Evolutionary conservation across 53 echinoderm and acorn worm genomes (phyloP), one percentile per base, ranked within the genome.

Genomic region (Crossaster papposus): DNA sequence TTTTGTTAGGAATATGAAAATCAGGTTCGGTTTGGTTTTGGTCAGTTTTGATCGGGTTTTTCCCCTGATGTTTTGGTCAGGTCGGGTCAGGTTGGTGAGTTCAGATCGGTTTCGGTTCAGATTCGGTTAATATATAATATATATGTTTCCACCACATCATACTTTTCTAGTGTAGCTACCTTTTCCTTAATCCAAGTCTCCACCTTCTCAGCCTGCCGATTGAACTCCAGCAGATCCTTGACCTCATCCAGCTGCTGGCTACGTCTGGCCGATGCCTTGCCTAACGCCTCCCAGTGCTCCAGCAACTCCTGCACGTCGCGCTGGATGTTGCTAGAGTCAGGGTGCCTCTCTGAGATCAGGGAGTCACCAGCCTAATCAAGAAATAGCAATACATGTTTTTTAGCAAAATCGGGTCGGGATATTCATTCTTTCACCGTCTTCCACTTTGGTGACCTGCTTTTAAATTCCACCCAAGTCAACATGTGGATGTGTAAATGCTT

Each of bases 141-240:
- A n/a, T n/a, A n/a, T n/a, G n/a, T n/a, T n/a, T n/a, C n/a, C n/a
- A n/a, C n/a, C n/a, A n/a, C n/a, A n/a, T n/a, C n/a, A n/a, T n/a
- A n/a, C n/a, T n/a, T n/a, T n/a, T n/a, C n/a, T n/a, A n/a, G n/a
- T n/a, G n/a, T n/a, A n/a, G n/a, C 17, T 53, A 93, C 96, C 95
- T 97, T 97, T 80, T 94, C 94, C 30, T 92, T 93, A 36, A 96
- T 95, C 98, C 98, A 97, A 20, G 84, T 85, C 53, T 97, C 96
- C 29, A 93, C 91, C 83, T 92, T 96, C 79, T 96, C 98, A 14
- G 95, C 92, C 63, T 91, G 93, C 3, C 93, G 79, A 51, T 97
- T 96, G 80, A 93, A 97, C 73, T 96, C 95, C 92, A 97, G 36
- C 63, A 97, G 80, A 64, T 96, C 94, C 36, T 90, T 93, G 74